A percentile compares a stretch with the other conserved stretches of the same genome.
These are phyloP conservation scores for Virgularia gustaviana DNA, from an alignment of 92 coral and sea anemone genomes.

Conservation along the genomic window DNA sequence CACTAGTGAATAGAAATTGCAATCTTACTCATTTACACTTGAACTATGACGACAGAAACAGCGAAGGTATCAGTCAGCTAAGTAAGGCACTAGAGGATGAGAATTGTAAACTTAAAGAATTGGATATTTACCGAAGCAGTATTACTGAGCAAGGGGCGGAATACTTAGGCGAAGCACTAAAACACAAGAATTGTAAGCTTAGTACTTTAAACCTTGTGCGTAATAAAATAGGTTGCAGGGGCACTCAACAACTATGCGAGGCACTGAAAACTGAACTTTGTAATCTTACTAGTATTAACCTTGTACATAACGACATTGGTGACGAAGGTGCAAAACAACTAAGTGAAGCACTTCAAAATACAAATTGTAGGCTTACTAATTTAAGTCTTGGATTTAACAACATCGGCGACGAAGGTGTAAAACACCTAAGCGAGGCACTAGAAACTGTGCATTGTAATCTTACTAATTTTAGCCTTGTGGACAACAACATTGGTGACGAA, in stretches of 20 bases:
- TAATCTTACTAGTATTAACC: neutral
- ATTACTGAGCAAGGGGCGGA: neutral
- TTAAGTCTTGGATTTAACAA: neutral
- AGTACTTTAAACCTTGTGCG: neutral
- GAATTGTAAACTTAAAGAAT: neutral
- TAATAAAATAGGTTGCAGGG: neutral
- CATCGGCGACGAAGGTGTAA: neutral
- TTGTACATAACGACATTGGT: neutral
- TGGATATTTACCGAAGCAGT: neutral
- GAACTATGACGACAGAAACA: neutral
- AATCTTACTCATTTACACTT: neutral
- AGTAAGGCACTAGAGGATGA: neutral
- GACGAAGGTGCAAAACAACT: neutral
- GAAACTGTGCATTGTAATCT: neutral
- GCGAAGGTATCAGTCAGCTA: neutral
- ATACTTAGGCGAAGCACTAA: neutral
- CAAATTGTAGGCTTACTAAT: neutral
- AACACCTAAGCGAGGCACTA: neutral
- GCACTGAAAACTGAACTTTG: neutral
- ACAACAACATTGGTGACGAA: neutral
- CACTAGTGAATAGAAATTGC: neutral
- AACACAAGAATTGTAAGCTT: neutral
- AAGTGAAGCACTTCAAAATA: neutral
- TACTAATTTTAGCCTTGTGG: neutral
- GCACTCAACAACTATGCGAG: neutral